Evolutionary conservation across 2,113 vertebrate species (phyloP).

Genomic region (Amphilophus citrinellus): DNA sequence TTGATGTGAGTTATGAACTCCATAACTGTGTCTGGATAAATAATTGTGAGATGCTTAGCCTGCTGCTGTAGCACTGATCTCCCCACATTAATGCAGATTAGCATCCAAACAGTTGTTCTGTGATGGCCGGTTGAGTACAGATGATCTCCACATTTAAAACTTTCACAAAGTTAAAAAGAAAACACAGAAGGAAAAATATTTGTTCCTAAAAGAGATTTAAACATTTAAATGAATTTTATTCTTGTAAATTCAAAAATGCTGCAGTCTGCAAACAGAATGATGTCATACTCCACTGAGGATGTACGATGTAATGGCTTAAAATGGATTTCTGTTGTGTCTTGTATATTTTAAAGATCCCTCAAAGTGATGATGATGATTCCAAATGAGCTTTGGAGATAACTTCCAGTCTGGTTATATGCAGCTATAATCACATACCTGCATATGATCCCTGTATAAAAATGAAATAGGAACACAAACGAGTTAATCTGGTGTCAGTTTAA

Average conservation of each 20-base stretch:
- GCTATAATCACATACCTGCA: too few relatives aligned
- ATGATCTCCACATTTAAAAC: background rate
- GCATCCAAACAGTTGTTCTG: background rate
- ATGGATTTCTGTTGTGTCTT: rapidly evolving
- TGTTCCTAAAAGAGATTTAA: background rate
- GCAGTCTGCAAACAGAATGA: too few relatives aligned
- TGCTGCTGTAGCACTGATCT: background rate
- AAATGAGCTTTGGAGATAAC: background rate
- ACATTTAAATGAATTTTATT: background rate
- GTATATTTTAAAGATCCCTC: rapidly evolving
- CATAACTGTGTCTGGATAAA: background rate
- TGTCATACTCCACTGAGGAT: too few relatives aligned
- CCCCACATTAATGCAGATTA: background rate
- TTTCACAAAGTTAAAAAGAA: background rate
- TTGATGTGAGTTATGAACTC: background rate
- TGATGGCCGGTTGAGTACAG: background rate
- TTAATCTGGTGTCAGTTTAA: too few relatives aligned
- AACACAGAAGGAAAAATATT: background rate
- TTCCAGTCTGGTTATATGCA: too few relatives aligned
- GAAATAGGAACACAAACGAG: too few relatives aligned
- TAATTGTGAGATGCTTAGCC: background rate
- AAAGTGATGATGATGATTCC: background rate
- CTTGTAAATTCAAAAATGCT: background rate
- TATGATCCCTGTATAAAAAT: too few relatives aligned
- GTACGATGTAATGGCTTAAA: background rate